phyloP scores from a whole-genome alignment of 2,888 invertebrate genomes.

The Pyrocoelia pectoralis region DNA sequence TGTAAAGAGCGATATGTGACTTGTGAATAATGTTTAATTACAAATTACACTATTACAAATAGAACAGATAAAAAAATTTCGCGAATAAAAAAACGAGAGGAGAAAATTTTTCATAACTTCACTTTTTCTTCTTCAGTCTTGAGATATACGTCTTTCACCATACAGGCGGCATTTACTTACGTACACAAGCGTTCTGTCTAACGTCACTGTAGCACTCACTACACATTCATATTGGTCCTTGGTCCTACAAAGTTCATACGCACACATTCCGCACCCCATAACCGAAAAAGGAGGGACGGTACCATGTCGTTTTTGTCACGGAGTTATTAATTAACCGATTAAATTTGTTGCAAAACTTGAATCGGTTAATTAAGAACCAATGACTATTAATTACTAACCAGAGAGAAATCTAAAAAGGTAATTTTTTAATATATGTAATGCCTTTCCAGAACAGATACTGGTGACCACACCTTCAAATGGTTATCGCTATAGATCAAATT shows the following conservation, averaged over 20 bases:
- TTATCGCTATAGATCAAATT: slow-evolving; percentile 51
- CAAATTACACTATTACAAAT: slow-evolving; percentile 36
- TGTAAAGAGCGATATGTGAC: slow-evolving; percentile 46
- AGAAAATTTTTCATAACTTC: slow-evolving; percentile 44
- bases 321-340: slow-evolving; percentile 21
- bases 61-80: slow-evolving; percentile 41
- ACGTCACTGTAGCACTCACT: slow-evolving; percentile 47
- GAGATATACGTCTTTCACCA: slow-evolving; percentile 47
- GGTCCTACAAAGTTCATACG: slow-evolving; percentile 40
- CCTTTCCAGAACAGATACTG: slow-evolving; percentile 55
- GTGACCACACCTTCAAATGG: slow-evolving; percentile 54
- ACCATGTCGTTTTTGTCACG: slow-evolving; percentile 48
- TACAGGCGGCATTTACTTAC: slow-evolving; percentile 40
- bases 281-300: slow-evolving; percentile 50
- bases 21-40: slow-evolving; percentile 42
- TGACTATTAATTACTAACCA: slow-evolving; percentile 23
- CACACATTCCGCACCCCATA: slow-evolving; percentile 55
- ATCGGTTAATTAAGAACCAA: slow-evolving; percentile 5
- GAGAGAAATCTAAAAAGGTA: slow-evolving; percentile 41
- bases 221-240: slow-evolving; percentile 46
- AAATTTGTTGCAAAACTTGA: slow-evolving; percentile 7
- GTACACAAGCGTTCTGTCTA: slow-evolving; percentile 50
- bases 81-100: slow-evolving; percentile 42
- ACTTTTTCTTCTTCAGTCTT: slow-evolving; percentile 54
- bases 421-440: slow-evolving; percentile 43